A percentile compares a stretch with the other conserved stretches of the same genome.
Evolutionary conservation across 2,113 vertebrate species (phyloP).

Genomic region (Antidorcas marsupialis): DNA sequence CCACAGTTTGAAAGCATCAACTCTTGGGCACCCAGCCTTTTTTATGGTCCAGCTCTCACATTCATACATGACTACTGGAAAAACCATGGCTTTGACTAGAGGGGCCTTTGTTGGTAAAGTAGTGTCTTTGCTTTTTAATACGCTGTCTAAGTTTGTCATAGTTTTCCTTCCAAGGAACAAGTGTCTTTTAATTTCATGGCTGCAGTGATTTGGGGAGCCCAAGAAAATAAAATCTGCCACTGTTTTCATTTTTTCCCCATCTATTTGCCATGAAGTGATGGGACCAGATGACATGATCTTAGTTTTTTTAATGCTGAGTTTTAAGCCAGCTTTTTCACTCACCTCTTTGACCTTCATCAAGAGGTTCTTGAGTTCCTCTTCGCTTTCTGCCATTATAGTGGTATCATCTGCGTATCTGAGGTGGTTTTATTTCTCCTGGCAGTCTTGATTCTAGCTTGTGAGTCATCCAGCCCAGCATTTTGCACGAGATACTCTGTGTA

Average conservation of each 20-base stretch:
- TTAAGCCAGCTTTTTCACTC: background rate
- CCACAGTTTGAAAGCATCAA: background rate
- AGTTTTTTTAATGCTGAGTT: background rate
- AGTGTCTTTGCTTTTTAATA: background rate
- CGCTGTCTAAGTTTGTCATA: background rate
- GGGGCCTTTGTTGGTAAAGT: background rate
- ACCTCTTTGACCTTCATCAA: background rate
- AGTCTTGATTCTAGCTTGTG: background rate
- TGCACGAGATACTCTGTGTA: background rate
- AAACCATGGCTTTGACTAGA: background rate
- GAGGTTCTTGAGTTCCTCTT: background rate
- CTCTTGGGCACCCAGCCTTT: background rate
- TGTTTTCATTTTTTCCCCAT: background rate
- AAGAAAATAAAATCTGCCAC: background rate
- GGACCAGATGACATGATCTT: background rate
- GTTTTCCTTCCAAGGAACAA: background rate
- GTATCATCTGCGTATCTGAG: background rate
- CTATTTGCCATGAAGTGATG: background rate
- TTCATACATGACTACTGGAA: background rate
- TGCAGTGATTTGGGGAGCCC: background rate
- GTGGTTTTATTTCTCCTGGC: background rate
- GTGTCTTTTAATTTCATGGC: background rate
- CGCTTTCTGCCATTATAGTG: background rate
- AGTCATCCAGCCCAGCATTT: background rate
- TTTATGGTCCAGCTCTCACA: background rate